phyloP scores from a whole-genome alignment of 2,888 invertebrate genomes.

The Icerya purchasi region DNA sequence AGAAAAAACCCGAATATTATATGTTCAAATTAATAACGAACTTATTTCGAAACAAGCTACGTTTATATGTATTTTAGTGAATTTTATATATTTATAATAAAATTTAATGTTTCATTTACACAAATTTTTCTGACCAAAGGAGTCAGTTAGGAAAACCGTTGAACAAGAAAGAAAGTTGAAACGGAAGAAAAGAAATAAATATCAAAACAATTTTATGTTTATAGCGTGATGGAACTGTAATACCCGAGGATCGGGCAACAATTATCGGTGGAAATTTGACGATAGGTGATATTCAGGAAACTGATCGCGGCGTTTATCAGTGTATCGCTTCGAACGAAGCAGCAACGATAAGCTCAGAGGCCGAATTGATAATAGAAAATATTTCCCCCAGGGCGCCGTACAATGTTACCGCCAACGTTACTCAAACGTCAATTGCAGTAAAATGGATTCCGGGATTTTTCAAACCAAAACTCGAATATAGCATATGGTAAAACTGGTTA shows the following conservation, averaged over 20 bases:
- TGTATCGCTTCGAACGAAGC: conserved; percentile 72
- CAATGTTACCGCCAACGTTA: conserved; percentile 56
- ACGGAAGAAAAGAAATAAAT: too few species aligned
- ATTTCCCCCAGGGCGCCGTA: conserved; percentile 69
- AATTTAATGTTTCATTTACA: too few species aligned
- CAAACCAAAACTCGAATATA: conserved; percentile 55
- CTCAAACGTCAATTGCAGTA: conserved; percentile 46
- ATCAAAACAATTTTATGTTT: too few species aligned
- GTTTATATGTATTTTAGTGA: too few species aligned
- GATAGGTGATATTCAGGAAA: conserved; percentile 53
- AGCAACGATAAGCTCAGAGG: conserved; percentile 56
- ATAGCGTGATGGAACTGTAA: conserved; percentile 1
- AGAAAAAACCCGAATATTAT: too few species aligned
- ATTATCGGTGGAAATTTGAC: conserved; percentile 60
- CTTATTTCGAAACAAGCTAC: too few species aligned
- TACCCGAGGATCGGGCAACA: conserved; percentile 27
- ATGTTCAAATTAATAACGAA: too few species aligned
- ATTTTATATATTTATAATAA: too few species aligned
- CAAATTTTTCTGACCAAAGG: too few species aligned
- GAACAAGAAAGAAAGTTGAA: neutral
- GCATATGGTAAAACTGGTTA: conserved; percentile 40
- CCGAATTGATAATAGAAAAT: conserved; percentile 61
- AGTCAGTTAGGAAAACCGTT: too few species aligned
- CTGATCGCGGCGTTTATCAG: conserved; percentile 68
- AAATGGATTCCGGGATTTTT: conserved; percentile 67